Conservation (phyloP, 2,797 vertebrate species). For the Lepus oiostolus region DNA sequence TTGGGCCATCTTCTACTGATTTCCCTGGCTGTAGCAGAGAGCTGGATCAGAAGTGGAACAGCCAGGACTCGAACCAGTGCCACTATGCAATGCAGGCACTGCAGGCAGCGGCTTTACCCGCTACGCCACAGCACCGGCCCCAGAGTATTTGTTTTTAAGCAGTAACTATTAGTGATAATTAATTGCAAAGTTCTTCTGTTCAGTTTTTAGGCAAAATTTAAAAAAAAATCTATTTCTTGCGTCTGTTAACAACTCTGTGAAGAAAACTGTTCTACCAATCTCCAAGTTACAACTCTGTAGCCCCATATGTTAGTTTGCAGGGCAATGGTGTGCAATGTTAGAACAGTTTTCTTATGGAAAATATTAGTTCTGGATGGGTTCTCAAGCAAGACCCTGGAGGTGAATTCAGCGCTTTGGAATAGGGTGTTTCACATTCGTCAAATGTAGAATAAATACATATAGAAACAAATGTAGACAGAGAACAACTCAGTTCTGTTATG, state of each 20-base stretch:
- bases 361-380: background rate
- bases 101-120: too few species aligned
- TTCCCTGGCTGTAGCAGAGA: too few species aligned
- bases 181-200: background rate
- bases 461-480: background rate
- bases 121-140: background rate
- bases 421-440: background rate
- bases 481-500: background rate
- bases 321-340: background rate
- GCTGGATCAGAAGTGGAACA: too few species aligned
- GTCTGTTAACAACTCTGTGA: background rate
- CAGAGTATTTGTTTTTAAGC: background rate
- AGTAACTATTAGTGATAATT: background rate
- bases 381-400: background rate
- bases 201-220: background rate
- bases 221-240: background rate
- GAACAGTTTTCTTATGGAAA: background rate
- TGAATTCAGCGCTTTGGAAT: background rate
- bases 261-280: background rate
- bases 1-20: too few species aligned
- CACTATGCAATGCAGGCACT: too few species aligned
- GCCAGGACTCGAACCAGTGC: too few species aligned
- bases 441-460: background rate
- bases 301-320: background rate
- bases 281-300: background rate